A percentile compares a stretch with the other conserved stretches of the same genome.
These are phyloP conservation scores for Edolisoma coerulescens DNA, from an alignment of 2,113 vertebrate genomes.

Conservation along the genomic window DNA sequence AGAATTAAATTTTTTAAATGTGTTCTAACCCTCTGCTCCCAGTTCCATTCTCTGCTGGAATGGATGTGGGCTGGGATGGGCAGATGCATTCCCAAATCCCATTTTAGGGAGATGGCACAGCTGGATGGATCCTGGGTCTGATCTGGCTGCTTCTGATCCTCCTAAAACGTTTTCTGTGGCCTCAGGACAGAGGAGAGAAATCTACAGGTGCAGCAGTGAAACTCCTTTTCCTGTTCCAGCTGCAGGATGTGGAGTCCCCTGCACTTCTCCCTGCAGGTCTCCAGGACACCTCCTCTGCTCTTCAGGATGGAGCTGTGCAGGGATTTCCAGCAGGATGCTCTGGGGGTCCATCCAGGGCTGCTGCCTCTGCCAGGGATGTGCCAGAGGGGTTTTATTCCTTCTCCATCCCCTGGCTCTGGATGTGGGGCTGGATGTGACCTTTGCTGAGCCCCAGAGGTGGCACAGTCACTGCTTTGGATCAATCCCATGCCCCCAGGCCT, in stretches of 20 bases:
- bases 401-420: background rate
- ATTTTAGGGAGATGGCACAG: background rate
- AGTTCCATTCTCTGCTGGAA: background rate
- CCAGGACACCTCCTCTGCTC: background rate
- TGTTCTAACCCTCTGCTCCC: background rate
- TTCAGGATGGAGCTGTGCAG: background rate
- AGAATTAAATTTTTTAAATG: background rate
- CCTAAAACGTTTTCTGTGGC: background rate
- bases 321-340: background rate
- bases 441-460: background rate
- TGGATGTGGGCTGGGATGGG: background rate
- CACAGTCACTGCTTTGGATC: background rate
- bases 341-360: background rate
- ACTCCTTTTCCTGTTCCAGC: background rate
- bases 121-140: background rate
- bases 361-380: background rate
- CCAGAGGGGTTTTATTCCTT: background rate
- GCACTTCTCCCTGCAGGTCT: background rate
- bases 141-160: background rate
- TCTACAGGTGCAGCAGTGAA: background rate
- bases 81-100: background rate
- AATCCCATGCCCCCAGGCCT: background rate
- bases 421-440: background rate
- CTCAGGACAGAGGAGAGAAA: background rate
- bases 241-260: background rate